Evolutionary conservation across 2,888 invertebrate genomes (phyloP).

Genomic region (Blastobasis adustella): DNA sequence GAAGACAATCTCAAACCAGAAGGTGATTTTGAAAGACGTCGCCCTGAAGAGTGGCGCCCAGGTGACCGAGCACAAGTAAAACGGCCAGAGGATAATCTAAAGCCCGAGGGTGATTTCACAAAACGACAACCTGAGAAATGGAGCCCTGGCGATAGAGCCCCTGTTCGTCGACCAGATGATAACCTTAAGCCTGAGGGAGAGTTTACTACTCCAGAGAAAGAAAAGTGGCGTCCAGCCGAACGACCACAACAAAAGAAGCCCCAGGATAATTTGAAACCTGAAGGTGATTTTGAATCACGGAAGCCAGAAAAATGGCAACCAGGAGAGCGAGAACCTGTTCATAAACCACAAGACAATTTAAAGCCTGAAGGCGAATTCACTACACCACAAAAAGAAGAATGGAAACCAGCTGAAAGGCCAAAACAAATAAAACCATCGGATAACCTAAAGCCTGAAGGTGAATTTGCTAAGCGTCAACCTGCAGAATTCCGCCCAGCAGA

Average conservation of each 20-base stretch:
- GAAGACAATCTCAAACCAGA: conserved; percentile 74
- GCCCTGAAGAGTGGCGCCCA: conserved; percentile 45
- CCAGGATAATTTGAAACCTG: conserved; percentile 67
- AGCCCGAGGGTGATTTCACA: conserved; percentile 55
- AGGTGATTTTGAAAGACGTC: conserved; percentile 65
- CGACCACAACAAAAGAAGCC: conserved; percentile 60
- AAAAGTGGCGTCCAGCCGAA: conserved; percentile 67
- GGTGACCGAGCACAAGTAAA: conserved; percentile 57
- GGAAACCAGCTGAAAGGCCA: conserved; percentile 57
- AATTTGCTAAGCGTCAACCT: conserved; percentile 62
- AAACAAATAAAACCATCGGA: conserved; percentile 59
- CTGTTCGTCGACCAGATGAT: conserved; percentile 57
- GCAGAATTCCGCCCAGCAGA: conserved; percentile 53
- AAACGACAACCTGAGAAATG: conserved; percentile 34
- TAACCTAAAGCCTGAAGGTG: conserved; percentile 73
- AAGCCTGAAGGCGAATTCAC: conserved; percentile 67
- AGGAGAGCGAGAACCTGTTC: conserved; percentile 41
- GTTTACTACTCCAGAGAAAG: conserved; percentile 41
- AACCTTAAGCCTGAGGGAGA: conserved; percentile 70
- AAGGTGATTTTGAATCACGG: conserved; percentile 68
- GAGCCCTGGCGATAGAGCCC: conserved; percentile 60
- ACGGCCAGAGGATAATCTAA: conserved; percentile 62
- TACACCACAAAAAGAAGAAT: conserved; percentile 58
- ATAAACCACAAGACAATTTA: conserved; percentile 70
- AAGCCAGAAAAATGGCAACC: conserved; percentile 32